Conservation (phyloP, 2,888 invertebrate genomes). For the Nemapogon koenigi region DNA sequence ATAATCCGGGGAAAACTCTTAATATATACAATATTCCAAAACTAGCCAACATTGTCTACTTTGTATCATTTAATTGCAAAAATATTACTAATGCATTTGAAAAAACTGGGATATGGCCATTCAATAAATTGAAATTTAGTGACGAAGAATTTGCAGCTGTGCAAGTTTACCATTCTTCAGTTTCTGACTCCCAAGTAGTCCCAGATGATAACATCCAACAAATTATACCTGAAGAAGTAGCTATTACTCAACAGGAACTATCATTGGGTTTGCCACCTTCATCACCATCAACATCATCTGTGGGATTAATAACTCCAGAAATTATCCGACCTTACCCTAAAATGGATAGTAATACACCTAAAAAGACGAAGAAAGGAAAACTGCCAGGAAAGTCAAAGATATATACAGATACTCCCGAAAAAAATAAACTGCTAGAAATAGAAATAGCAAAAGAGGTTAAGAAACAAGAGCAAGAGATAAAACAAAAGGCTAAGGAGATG, state of each 20-base stretch:
- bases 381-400: slow-evolving; percentile 10
- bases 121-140: slow-evolving; percentile 6
- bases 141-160: slow-evolving; percentile 5
- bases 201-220: neutral
- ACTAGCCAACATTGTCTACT: slow-evolving; percentile 20
- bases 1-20: slow-evolving; percentile 24
- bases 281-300: neutral
- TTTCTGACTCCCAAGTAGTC: neutral
- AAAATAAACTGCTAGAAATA: slow-evolving; percentile 10
- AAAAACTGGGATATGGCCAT: slow-evolving; percentile 13
- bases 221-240: neutral
- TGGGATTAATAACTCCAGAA: slow-evolving; percentile 8
- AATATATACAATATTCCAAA: slow-evolving; percentile 23
- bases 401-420: slow-evolving; percentile 11
- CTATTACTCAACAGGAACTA: slow-evolving; percentile 1
- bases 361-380: slow-evolving; percentile 9
- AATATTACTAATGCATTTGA: neutral
- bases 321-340: slow-evolving; percentile 8
- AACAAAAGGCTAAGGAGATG: slow-evolving; percentile 6
- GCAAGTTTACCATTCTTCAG: neutral
- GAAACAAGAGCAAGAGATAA: slow-evolving; percentile 8
- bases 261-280: neutral
- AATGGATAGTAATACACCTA: neutral
- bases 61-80: slow-evolving; percentile 17
- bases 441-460: slow-evolving; percentile 9